A percentile compares a stretch with the other conserved stretches of the same genome.
Evolutionary conservation across 2,797 vertebrate species (phyloP).

Genomic region (Enteromius viviparus): DNA sequence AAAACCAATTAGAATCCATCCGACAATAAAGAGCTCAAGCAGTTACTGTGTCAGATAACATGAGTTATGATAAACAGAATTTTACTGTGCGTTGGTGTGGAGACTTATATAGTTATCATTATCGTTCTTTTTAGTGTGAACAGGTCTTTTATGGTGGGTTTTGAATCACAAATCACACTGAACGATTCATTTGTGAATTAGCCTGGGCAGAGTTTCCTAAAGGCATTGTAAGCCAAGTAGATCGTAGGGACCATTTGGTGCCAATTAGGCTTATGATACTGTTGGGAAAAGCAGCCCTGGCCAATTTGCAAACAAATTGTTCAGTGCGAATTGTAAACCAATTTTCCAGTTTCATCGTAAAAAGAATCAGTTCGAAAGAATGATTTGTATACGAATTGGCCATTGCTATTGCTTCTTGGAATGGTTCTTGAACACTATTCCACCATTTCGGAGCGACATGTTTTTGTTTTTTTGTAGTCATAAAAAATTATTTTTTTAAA

Average conservation of each 20-base stretch:
- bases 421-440: background rate
- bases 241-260: background rate
- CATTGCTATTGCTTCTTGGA: background rate
- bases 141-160: background rate
- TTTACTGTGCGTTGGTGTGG: background rate
- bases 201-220: background rate
- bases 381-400: background rate
- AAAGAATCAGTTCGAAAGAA: background rate
- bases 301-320: background rate
- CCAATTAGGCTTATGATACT: background rate
- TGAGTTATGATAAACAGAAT: background rate
- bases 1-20: background rate
- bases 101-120: background rate
- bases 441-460: background rate
- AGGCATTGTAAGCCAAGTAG: background rate
- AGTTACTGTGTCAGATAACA: background rate
- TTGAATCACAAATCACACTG: background rate
- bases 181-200: background rate
- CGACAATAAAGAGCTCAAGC: background rate
- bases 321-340: background rate
- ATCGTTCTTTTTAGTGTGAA: background rate
- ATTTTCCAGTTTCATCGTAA: background rate
- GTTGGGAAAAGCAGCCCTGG: background rate
- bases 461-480: background rate
- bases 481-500: too few species aligned